Base-by-base conservation (phyloP, 2,888 invertebrate species). In the Morpho achilles region DNA sequence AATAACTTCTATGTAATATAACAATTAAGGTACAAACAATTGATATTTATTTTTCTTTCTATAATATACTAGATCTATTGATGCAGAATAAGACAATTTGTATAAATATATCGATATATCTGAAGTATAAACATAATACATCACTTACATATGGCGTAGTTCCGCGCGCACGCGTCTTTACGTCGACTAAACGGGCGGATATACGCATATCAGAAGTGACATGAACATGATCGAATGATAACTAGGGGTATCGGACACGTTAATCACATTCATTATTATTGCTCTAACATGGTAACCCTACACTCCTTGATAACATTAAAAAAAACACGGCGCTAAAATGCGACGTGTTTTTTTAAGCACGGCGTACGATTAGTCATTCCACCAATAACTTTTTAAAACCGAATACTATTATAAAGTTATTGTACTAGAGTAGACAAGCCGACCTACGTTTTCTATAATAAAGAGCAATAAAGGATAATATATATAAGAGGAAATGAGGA, bases 211-310 rank as follows among this genome's bases (percentile, higher is more conserved):
- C 56, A 50, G 40, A 53, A 53, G n/a, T 60, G 62, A 58, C 60
- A 62, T 49, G 64, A 32, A 56, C 60, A 56, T 63, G 51, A 58
- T 49, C 52, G 55, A 59, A 63, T 55, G 52, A 52, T 63, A 61
- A 63, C 61, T 61, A 59, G 52, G 55, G 49, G 52, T 57, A 61
- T 57, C 61, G 46, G 42, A 51, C 39, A 55, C 50, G 51, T 60
- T 55, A 58, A 58, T 61, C 55, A 50, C 45, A 61, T 59, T 50
- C 56, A 46, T 53, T 56, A 53, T 56, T 50, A 48, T 50, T 44
- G 39, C 44, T 52, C 44, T 52, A 44, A 43, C 39, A 52, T 44
- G 44, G 39, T 32, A 52, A 44, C 39, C n/a, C 7, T 10, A 10
- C 44, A 9, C 9, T 32, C 32, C 32, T 32, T 32, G 32, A 32